Percentiles rank a stretch among this genome's conserved stretches.
These are phyloP conservation scores for Furcifer pardalis DNA, from an alignment of 2,797 vertebrate genomes.

Conservation along the genomic window DNA sequence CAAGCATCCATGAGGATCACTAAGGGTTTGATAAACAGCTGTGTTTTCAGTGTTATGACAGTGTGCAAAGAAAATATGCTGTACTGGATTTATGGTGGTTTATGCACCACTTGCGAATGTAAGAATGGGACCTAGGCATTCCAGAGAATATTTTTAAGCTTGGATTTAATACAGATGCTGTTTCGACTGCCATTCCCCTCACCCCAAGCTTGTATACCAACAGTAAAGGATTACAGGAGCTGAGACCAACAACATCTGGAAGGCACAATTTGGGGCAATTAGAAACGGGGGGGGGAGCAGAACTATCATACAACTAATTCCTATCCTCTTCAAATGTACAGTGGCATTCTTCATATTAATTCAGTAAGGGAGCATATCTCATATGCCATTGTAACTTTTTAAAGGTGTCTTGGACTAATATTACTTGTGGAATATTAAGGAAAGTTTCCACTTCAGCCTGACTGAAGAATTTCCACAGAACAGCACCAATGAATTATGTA, in stretches of 20 bases:
- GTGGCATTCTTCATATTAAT: background rate
- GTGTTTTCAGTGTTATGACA: background rate
- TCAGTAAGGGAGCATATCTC: background rate
- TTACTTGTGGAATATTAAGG: conserved; percentile 28
- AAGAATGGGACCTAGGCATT: background rate
- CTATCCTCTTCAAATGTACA: background rate
- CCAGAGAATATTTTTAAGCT: background rate
- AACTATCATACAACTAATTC: too few relatives aligned
- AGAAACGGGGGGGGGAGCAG: too few relatives aligned
- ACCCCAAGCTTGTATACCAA: background rate
- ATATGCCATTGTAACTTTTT: conserved; percentile 9
- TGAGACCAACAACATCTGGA: background rate
- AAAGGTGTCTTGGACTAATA: conserved; percentile 4
- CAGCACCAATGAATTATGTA: conserved; percentile 39
- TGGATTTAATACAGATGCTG: background rate
- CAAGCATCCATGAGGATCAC: background rate
- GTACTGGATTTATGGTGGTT: background rate
- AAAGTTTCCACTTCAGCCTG: background rate
- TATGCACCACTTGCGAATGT: background rate
- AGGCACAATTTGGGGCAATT: background rate
- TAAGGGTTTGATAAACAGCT: background rate
- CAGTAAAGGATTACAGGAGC: background rate
- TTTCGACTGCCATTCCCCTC: background rate
- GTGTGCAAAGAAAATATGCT: background rate
- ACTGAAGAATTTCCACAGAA: conserved; percentile 25